Percentiles rank a stretch among this genome's conserved stretches.
Conservation (phyloP, 2,113 vertebrate species). For the Paradisaea rubra region DNA sequence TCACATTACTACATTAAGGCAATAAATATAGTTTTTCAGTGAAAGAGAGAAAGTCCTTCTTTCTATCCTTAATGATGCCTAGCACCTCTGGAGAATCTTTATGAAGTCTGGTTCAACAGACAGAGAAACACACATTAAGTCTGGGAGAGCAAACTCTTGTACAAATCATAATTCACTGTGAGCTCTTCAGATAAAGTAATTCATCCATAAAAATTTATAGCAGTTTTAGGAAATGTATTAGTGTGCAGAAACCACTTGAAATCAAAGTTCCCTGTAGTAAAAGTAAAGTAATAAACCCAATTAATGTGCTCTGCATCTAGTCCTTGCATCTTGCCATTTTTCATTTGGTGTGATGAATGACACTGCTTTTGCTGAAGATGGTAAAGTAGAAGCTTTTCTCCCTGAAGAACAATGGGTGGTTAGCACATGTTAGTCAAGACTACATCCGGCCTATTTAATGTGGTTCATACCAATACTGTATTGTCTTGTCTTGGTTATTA, state of each 20-base stretch:
- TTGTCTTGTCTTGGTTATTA: not conserved
- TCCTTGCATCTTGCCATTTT: not conserved
- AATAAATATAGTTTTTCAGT: not conserved
- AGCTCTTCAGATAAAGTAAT: not conserved
- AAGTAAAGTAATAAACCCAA: not conserved
- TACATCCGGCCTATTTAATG: not conserved
- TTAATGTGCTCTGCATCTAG: not conserved
- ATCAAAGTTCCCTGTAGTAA: not conserved
- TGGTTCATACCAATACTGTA: not conserved
- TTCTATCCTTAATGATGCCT: not conserved
- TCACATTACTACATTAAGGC: not conserved
- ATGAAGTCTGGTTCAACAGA: not conserved
- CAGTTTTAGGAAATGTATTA: not conserved
- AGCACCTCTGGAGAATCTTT: not conserved
- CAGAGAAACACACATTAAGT: not conserved
- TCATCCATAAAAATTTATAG: not conserved
- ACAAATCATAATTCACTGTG: not conserved
- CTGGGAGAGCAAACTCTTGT: not conserved
- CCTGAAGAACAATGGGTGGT: not conserved
- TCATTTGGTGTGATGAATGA: not conserved
- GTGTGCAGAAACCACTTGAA: not conserved
- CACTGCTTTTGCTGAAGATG: not conserved
- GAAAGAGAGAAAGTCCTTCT: not conserved
- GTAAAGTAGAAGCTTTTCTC: not conserved
- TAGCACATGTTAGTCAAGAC: not conserved